Evolutionary conservation across 1,140 invertebrate genomes (phyloP), one percentile per base, ranked within the genome.

Genomic region (Leptinotarsa undecemlineata): DNA sequence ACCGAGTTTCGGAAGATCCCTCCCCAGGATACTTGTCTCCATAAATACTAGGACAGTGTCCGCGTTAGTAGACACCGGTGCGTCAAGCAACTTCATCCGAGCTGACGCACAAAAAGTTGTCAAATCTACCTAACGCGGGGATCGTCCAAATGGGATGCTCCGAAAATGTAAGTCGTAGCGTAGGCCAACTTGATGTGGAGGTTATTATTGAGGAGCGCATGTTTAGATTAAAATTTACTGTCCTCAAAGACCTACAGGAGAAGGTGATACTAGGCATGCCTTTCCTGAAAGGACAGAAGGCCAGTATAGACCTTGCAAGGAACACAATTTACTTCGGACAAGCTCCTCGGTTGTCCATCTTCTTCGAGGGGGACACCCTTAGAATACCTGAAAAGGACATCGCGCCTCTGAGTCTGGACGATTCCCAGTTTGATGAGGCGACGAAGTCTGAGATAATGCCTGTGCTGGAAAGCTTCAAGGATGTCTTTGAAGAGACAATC

Each of bases 171-270:
- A 51, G 48, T 15, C 3, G 48, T 14, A 51, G 48, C 17, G 15
- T 51, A 5, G 48, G 1, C 14, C 48, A 51, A 15, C 4, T 51
- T 15, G 6, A 0, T 1, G 3, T 57, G 0, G 14, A 15, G 1
- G 13, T 14, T 1, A 0, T 17, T 0, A 57, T 57, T 0, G 51
- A 17, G 2, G 51, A n/a, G 4, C 51, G n/a, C 0, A 0, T 4
- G 1, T n/a, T 13, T 57, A 6, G 0, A 2, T 1, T 57, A 1
- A 14, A 57, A 2, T 5, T 15, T 1, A n/a, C 2, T 2, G n/a
- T 14, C 1, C 51, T 57, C 1, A 2, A n/a, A 0, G 14, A n/a
- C 4, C 3, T 57, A 4, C 11, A 3, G 4, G 13, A 57, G n/a
- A 57, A 57, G 13, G 51, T 57, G 1, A 57, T 57, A 2, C 11